phyloP scores from a whole-genome alignment of 2,888 invertebrate genomes.

The Ochropacha duplaris region DNA sequence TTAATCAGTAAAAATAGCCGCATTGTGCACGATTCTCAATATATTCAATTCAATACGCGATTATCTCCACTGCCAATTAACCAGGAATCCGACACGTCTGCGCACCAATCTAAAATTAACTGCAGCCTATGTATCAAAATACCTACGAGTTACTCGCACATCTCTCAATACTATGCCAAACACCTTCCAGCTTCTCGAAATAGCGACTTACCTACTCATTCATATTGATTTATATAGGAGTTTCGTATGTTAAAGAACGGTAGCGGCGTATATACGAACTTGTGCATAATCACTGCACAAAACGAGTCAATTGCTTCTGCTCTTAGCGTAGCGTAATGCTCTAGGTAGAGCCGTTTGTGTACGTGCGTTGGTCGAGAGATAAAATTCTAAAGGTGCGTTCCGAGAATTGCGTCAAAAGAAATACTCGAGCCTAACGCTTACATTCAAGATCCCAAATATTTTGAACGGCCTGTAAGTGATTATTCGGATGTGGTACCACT shows the following conservation, averaged over 20 bases:
- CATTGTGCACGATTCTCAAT: conserved; percentile 19
- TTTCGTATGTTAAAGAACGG: conserved; percentile 44
- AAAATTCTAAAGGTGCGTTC: conserved; percentile 55
- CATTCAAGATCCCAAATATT: conserved; percentile 79
- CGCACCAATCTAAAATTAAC: conserved; percentile 83
- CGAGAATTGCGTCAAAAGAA: conserved; percentile 69
- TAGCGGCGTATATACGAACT: conserved; percentile 36
- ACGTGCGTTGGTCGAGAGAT: conserved; percentile 40
- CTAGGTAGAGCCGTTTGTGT: conserved; percentile 44
- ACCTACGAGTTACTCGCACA: conserved; percentile 80
- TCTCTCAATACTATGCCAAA: conserved; percentile 83
- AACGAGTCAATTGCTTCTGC: conserved; percentile 11
- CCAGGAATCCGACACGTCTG: conserved; percentile 81
- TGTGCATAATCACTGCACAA: conserved; percentile 4
- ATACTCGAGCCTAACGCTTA: conserved; percentile 57
- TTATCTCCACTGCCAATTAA: conserved; percentile 80
- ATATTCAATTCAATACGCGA: conserved; percentile 60
- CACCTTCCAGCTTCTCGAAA: conserved; percentile 81
- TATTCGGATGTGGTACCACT: conserved; percentile 81
- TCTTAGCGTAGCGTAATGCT: conserved; percentile 15
- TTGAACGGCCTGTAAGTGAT: conserved; percentile 79
- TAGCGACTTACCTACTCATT: conserved; percentile 70
- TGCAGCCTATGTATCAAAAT: conserved; percentile 83
- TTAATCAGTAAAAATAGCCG: conserved; percentile 5
- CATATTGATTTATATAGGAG: conserved; percentile 71